Percentiles rank a stretch among this genome's conserved stretches.
These are phyloP conservation scores for Pao palembangensis DNA, from an alignment of 2,113 vertebrate species.

Conservation along the genomic window DNA sequence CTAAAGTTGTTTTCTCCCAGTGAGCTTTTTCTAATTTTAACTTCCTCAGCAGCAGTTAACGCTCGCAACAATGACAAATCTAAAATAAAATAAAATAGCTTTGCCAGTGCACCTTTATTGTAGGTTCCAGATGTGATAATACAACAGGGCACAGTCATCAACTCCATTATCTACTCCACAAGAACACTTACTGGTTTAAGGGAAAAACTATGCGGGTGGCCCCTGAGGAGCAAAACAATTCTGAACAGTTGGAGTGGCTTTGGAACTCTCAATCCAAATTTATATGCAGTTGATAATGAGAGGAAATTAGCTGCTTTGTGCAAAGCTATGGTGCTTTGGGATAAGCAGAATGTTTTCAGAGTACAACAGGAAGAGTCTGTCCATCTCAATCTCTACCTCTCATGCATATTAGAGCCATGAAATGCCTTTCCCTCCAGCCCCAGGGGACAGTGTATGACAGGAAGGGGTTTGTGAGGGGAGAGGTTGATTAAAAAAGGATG, in stretches of 20 bases:
- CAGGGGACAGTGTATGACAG: conserved; percentile 55
- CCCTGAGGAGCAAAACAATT: conserved; percentile 30
- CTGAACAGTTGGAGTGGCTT: conserved; percentile 23
- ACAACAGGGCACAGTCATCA: background rate
- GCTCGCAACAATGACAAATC: too few relatives aligned
- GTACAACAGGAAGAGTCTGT: background rate
- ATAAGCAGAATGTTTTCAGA: conserved; percentile 4
- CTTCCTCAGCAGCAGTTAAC: conserved; percentile 9
- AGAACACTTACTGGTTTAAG: conserved; percentile 18
- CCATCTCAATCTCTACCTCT: conserved; percentile 14
- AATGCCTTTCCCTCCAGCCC: conserved; percentile 63
- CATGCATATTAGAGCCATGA: conserved; percentile 46
- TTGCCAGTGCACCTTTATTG: too few relatives aligned
- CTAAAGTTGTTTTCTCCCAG: too few relatives aligned
- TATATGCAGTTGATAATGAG: conserved; percentile 31
- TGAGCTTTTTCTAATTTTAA: conserved; percentile 20
- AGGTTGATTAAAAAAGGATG: conserved; percentile 3
- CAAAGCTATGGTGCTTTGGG: conserved; percentile 32
- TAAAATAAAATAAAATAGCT: too few relatives aligned
- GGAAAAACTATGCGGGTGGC: conserved; percentile 26
- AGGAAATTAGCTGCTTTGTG: conserved; percentile 52
- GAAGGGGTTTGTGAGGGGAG: conserved; percentile 40
- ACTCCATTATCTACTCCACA: conserved; percentile 23
- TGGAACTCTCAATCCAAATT: conserved; percentile 32
- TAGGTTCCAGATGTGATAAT: too few relatives aligned